Percentiles rank a stretch among this genome's conserved stretches.
phyloP scores from a whole-genome alignment of 1,140 invertebrate genomes.

The Drosophila eugracilis region DNA sequence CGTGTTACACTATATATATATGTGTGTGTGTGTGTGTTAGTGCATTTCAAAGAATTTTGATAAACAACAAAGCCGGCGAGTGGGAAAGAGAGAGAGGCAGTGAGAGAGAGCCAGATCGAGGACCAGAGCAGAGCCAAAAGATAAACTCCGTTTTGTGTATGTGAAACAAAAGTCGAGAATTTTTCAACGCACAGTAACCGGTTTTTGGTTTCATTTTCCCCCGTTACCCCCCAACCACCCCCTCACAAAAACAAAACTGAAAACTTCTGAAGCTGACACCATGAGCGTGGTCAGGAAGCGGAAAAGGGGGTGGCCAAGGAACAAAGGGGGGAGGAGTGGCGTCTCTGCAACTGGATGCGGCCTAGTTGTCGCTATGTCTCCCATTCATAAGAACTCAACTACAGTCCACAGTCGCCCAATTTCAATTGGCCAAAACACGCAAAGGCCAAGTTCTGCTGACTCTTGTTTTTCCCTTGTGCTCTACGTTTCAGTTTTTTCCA shows the following conservation, averaged over 20 bases:
- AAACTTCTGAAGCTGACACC: slow-evolving; percentile 56
- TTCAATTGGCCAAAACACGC: slow-evolving; percentile 73
- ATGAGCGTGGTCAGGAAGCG: slow-evolving; percentile 3
- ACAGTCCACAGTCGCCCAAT: slow-evolving; percentile 20
- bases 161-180: slow-evolving; percentile 81
- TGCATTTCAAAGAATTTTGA: slow-evolving; percentile 82
- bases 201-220: slow-evolving; percentile 57
- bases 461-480: slow-evolving; percentile 12
- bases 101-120: slow-evolving; percentile 12
- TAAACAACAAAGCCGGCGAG: slow-evolving; percentile 60
- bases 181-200: slow-evolving; percentile 69
- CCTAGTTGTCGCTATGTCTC: slow-evolving; percentile 61
- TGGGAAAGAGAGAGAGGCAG: slow-evolving; percentile 7
- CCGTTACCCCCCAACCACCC: background rate
- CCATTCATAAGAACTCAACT: slow-evolving; percentile 60
- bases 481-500: slow-evolving; percentile 49
- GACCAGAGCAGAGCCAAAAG: slow-evolving; percentile 56
- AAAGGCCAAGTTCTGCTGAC: slow-evolving; percentile 56
- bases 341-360: slow-evolving; percentile 50
- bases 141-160: slow-evolving; percentile 73
- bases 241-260: slow-evolving; percentile 6
- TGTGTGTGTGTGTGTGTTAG: slow-evolving; percentile 41
- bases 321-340: background rate
- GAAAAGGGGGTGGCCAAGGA: background rate
- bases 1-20: slow-evolving; percentile 5